Conservation (phyloP, 1,140 invertebrate genomes). For the Mizuhopecten yessoensis region DNA sequence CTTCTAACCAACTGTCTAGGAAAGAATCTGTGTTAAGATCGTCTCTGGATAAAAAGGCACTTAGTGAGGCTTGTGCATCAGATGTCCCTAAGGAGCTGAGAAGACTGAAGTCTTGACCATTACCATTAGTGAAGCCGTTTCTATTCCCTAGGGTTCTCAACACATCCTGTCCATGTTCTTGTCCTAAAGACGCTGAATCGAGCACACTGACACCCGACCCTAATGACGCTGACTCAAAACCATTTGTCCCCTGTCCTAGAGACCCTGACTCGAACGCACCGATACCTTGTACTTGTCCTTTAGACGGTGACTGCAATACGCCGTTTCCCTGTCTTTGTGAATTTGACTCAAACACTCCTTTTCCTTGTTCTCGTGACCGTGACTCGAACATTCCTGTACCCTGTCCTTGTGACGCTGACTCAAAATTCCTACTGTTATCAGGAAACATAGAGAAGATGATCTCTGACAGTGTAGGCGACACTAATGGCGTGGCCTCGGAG, state of each 20-base stretch:
- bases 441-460: background rate
- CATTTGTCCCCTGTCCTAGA: background rate
- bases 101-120: background rate
- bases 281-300: background rate
- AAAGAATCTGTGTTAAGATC: background rate
- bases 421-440: background rate
- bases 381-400: background rate
- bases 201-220: background rate
- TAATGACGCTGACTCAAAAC: background rate
- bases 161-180: background rate
- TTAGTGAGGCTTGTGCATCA: background rate
- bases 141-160: background rate
- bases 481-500: background rate
- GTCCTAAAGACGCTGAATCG: background rate
- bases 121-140: background rate
- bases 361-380: background rate
- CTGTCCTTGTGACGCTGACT: background rate
- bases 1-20: background rate
- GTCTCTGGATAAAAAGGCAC: background rate
- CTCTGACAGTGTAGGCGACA: background rate
- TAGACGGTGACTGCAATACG: background rate
- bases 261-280: background rate
- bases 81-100: background rate
- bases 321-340: background rate
- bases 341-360: background rate